These are phyloP conservation scores for Habropoda laboriosa DNA, from an alignment of 1,140 invertebrate species.

Conservation along the genomic window DNA sequence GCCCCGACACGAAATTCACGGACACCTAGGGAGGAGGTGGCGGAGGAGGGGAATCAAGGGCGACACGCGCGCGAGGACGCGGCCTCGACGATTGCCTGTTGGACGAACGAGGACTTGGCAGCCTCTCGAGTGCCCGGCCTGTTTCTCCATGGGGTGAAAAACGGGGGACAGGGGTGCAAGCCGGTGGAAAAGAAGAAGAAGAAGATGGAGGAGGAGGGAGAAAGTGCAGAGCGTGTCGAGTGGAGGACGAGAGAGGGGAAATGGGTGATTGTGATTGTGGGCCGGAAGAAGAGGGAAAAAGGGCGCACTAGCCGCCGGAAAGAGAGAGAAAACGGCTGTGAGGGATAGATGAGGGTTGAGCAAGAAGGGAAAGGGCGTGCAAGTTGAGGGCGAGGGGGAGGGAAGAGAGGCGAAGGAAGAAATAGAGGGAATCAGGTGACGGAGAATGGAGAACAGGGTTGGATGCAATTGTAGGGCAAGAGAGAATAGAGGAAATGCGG, in stretches of 20 bases:
- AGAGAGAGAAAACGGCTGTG: too few species aligned
- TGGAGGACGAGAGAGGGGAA: background rate
- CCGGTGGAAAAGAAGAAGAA: background rate
- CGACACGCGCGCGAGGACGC: slow-evolving; percentile 45
- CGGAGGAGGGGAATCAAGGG: background rate
- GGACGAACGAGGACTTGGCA: slow-evolving; percentile 13
- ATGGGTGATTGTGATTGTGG: background rate
- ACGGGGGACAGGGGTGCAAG: background rate
- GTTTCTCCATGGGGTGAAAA: background rate
- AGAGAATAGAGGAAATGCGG: too few species aligned
- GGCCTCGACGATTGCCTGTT: slow-evolving; percentile 26
- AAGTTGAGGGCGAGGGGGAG: too few species aligned
- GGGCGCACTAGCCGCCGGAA: background rate
- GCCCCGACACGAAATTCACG: slow-evolving; percentile 43
- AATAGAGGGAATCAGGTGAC: too few species aligned
- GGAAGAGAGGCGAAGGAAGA: too few species aligned
- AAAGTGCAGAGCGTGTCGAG: background rate
- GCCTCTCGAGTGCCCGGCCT: background rate
- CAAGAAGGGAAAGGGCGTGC: background rate
- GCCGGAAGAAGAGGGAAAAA: background rate
- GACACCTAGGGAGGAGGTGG: slow-evolving; percentile 17
- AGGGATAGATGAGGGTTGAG: background rate
- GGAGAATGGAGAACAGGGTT: too few species aligned
- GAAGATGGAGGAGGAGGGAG: too few species aligned
- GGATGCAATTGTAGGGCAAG: too few species aligned